These are phyloP conservation scores for Heterohyrax brucei DNA, from an alignment of 2,797 vertebrate species.

Conservation along the genomic window DNA sequence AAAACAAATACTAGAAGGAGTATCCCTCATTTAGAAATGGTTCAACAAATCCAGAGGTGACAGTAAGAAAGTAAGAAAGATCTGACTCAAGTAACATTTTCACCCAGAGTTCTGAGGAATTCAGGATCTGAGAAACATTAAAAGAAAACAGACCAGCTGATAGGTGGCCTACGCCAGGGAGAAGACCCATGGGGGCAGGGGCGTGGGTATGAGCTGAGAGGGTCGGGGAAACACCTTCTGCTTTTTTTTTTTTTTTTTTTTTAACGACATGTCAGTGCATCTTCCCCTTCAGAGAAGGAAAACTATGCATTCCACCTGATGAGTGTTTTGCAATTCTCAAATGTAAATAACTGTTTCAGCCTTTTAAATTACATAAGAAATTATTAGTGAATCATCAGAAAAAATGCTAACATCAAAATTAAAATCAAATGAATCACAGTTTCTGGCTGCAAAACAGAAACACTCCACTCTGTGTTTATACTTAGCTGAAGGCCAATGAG, in stretches of 20 bases:
- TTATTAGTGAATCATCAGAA: conserved; percentile 87
- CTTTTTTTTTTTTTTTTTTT: background rate
- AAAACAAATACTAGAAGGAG: conserved; percentile 28
- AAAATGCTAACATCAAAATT: conserved; percentile 84
- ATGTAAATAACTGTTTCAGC: conserved; percentile 82
- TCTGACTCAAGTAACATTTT: conserved; percentile 18
- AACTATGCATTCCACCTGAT: conserved; percentile 2
- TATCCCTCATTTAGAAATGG: background rate
- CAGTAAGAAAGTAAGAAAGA: background rate
- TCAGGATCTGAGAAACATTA: conserved; percentile 59
- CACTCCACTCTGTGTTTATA: conserved; percentile 38
- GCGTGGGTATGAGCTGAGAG: background rate
- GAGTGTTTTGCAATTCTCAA: conserved; percentile 79
- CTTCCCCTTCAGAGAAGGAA: conserved; percentile 57
- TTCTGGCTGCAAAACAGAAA: conserved; percentile 81
- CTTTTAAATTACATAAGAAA: conserved; percentile 76
- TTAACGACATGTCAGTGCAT: background rate
- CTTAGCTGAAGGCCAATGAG: conserved; percentile 33
- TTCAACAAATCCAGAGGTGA: background rate
- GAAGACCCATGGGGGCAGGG: background rate
- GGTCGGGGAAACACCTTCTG: background rate
- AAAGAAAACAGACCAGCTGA: conserved; percentile 6
- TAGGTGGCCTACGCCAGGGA: background rate
- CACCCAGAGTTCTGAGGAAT: background rate
- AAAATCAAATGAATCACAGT: conserved; percentile 84